Evolutionary conservation across 2,888 invertebrate genomes (phyloP), one percentile per base, ranked within the genome.

Genomic region (Habrosyne pyritoides): DNA sequence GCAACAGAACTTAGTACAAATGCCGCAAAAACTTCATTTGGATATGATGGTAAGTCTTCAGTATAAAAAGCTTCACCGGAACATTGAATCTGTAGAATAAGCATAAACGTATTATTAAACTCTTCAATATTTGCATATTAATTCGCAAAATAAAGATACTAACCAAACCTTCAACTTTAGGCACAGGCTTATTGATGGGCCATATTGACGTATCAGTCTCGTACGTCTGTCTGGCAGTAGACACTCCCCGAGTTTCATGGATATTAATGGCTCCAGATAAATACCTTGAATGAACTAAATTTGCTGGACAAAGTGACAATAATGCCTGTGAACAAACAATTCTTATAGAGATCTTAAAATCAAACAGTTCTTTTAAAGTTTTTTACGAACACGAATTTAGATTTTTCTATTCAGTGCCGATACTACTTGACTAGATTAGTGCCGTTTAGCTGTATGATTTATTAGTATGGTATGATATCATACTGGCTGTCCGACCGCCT

Each of bases 21-120:
- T 0, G 94, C 94, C 10, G 93, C 95, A 75, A 93, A 94, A 0
- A 96, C 92, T 84, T 96, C 95, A 72, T 94, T 92, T 0, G 91
- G 89, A 0, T 87, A 73, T 0, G 86, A 73, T 2, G 94, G 94
- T 18, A 94, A 77, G 66, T 96, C 96, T 69, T 95, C 94, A 2
- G 94, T 84, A 76, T 94, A 96, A 63, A 93, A 83, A 0, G 95
- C 95, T 79, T 96, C 95, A 0, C 96, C 96, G 47, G 95, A 89
- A 67, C 93, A 93, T 85, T 95, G 95, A 8, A 87, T 79, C 86
- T 88, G 54, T 30, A 60, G 57, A 47, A 47, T n/a, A 12, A n/a
- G 24, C 42, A 46, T n/a, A n/a, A n/a, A n/a, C n/a, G n/a, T n/a
- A n/a, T n/a, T n/a, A n/a, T n/a, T n/a, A n/a, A n/a, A n/a, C n/a